Evolutionary conservation across 2,113 vertebrate species (phyloP).

Genomic region (Tauraco erythrolophus): DNA sequence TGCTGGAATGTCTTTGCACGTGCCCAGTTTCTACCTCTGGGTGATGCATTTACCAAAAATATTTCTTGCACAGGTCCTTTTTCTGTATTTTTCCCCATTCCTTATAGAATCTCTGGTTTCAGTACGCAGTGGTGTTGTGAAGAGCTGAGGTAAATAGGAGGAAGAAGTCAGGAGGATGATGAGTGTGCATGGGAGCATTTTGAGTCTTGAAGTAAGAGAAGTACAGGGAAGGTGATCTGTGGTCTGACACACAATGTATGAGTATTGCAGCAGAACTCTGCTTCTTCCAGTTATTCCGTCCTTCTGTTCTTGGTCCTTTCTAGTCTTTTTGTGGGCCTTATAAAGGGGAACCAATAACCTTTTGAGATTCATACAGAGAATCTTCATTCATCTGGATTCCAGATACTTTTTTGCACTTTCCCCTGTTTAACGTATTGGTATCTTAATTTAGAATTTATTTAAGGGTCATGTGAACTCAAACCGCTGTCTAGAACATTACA

Average conservation of each 20-base stretch:
- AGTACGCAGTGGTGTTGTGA: not conserved
- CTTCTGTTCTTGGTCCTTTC: not conserved
- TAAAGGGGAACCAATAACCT: not conserved
- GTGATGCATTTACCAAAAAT: not conserved
- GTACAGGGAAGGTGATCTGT: not conserved
- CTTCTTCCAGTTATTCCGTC: not conserved
- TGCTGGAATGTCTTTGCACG: not conserved
- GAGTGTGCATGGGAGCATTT: not conserved
- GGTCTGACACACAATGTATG: not conserved
- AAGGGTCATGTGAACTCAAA: not conserved
- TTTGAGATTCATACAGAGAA: not conserved
- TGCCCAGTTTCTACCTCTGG: not conserved
- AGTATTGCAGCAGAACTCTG: not conserved
- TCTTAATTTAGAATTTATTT: not conserved
- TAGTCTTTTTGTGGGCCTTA: not conserved
- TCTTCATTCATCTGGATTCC: not conserved
- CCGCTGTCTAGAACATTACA: not conserved
- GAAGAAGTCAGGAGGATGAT: not conserved
- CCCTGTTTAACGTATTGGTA: not conserved
- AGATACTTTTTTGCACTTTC: not conserved
- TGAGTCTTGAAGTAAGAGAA: not conserved
- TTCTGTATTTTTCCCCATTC: not conserved
- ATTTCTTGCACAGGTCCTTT: not conserved
- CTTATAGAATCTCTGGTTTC: not conserved
- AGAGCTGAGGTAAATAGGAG: not conserved